Percentiles rank a stretch among this genome's conserved stretches.
phyloP scores from a whole-genome alignment of 2,888 invertebrate genomes.

The Arctia plantaginis region DNA sequence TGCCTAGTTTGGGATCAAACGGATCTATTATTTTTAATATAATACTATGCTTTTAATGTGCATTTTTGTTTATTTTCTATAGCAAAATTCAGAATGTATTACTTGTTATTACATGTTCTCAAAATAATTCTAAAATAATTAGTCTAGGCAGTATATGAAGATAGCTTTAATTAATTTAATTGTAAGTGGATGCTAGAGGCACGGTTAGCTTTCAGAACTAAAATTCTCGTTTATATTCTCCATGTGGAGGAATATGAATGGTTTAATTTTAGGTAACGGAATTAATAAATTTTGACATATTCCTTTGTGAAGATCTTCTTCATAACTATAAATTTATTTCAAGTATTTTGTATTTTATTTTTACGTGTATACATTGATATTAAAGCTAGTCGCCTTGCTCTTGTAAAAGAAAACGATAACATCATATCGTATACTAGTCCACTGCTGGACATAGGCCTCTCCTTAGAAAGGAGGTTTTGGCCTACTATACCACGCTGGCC shows the following conservation, averaged over 20 bases:
- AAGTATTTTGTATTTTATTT: neutral
- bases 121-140: conserved; percentile 3
- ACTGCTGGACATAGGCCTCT: too few relatives aligned
- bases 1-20: too few relatives aligned
- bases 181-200: conserved; percentile 8
- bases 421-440: too few relatives aligned
- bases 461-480: too few relatives aligned
- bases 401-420: too few relatives aligned
- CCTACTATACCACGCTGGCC: too few relatives aligned
- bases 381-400: neutral
- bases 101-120: neutral
- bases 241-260: neutral
- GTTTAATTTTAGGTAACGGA: neutral
- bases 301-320: neutral
- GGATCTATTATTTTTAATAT: too few relatives aligned
- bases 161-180: conserved; percentile 11
- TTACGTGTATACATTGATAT: neutral
- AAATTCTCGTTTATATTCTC: conserved; percentile 2
- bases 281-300: neutral
- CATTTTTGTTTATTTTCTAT: neutral
- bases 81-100: neutral
- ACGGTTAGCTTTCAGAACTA: conserved; percentile 1
- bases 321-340: neutral
- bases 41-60: too few relatives aligned
- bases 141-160: conserved; percentile 8